Conservation (phyloP, 2,797 vertebrate genomes). For the Basileuterus tristriatus region DNA sequence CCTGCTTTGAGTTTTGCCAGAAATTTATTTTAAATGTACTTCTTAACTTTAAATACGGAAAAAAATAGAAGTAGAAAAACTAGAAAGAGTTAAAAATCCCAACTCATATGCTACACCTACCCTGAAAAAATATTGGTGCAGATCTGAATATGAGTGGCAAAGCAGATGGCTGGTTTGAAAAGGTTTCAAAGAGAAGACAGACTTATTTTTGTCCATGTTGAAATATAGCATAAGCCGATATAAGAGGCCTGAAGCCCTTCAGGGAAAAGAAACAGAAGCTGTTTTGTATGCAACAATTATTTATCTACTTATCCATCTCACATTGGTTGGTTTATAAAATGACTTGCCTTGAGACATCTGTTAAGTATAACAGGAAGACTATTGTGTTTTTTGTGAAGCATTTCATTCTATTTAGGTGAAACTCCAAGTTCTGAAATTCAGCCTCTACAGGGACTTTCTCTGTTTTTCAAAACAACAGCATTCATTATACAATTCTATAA, state of each 20-base stretch:
- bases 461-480: conserved; percentile 52
- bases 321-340: conserved; percentile 71
- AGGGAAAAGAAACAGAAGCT: conserved; percentile 67
- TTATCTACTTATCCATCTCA: conserved; percentile 71
- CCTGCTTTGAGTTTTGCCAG: background rate
- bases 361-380: conserved; percentile 74
- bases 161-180: conserved; percentile 60
- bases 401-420: conserved; percentile 71
- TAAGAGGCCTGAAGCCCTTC: conserved; percentile 57
- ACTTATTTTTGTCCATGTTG: conserved; percentile 55
- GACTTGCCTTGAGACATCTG: conserved; percentile 74
- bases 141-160: conserved; percentile 41
- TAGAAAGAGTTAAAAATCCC: background rate
- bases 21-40: background rate
- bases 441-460: conserved; percentile 52
- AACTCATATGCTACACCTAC: background rate
- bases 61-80: background rate
- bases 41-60: background rate
- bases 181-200: conserved; percentile 59
- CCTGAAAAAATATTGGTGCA: conserved; percentile 46
- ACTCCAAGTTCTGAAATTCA: conserved; percentile 62
- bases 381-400: conserved; percentile 73
- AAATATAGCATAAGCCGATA: conserved; percentile 58
- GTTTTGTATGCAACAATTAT: conserved; percentile 67
- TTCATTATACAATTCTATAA: background rate